Percentiles rank a stretch among this genome's conserved stretches.
phyloP scores from a whole-genome alignment of 1,140 invertebrate species.

The Drosophila parabipectinata region DNA sequence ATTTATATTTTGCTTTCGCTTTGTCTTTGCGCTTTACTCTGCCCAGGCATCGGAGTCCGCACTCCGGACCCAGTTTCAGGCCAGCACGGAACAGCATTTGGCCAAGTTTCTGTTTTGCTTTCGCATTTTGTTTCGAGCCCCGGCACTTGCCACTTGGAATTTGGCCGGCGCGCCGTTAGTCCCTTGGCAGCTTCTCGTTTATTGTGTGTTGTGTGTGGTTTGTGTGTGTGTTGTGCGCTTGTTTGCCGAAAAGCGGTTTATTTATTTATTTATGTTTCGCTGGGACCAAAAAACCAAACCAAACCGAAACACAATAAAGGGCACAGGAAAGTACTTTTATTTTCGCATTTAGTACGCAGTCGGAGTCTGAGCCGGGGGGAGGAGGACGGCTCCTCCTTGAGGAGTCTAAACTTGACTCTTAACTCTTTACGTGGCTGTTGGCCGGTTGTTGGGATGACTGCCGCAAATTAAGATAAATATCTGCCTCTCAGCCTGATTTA shows the following conservation, averaged over 20 bases:
- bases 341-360: constrained; percentile 46
- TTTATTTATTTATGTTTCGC: constrained; percentile 72
- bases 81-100: constrained; percentile 11
- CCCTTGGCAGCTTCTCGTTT: constrained; percentile 46
- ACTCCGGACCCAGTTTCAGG: neutral
- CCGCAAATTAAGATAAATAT: constrained; percentile 77
- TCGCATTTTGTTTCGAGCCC: constrained; percentile 45
- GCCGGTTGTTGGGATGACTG: constrained; percentile 19
- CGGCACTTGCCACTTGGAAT: constrained; percentile 54
- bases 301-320: constrained; percentile 12
- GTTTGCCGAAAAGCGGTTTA: constrained; percentile 71
- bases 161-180: constrained; percentile 38
- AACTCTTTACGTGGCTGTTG: constrained; percentile 58
- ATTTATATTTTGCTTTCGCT: constrained; percentile 70
- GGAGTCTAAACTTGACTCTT: constrained; percentile 55
- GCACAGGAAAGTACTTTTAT: constrained; percentile 48
- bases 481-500: constrained; percentile 62
- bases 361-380: neutral
- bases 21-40: constrained; percentile 60
- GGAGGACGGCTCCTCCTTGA: neutral
- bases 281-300: constrained; percentile 6
- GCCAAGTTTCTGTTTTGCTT: constrained; percentile 51
- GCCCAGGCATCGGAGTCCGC: neutral
- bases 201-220: constrained; percentile 31
- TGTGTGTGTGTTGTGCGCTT: constrained; percentile 25